Conservation (phyloP, 2,888 invertebrate genomes). For the Drosophila tripunctata region DNA sequence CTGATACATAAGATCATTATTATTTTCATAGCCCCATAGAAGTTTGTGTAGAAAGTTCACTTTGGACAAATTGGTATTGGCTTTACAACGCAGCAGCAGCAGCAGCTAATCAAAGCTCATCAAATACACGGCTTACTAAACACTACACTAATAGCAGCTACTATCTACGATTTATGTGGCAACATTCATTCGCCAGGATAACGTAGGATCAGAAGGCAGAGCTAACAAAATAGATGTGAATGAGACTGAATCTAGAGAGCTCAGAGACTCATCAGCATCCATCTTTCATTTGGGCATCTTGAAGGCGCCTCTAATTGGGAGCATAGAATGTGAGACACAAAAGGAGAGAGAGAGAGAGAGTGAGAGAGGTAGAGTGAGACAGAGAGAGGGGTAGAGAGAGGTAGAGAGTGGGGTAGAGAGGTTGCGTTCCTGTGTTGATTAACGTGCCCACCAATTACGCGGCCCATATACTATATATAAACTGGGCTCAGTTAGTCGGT, state of each 20-base stretch:
- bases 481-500: constrained; percentile 15
- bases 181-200: constrained; percentile 12
- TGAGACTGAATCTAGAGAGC: not conserved
- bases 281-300: constrained; percentile 57
- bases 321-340: not conserved
- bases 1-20: not conserved
- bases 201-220: constrained; percentile 37
- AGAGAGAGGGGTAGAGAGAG: not conserved
- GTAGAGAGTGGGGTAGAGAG: not conserved
- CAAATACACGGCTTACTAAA: constrained; percentile 60
- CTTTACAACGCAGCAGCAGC: constrained; percentile 27
- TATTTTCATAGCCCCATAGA: not conserved
- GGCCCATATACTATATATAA: constrained; percentile 76
- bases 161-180: constrained; percentile 53
- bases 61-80: constrained; percentile 49
- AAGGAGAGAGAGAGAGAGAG: not conserved
- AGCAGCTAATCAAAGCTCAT: constrained; percentile 68
- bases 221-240: not conserved
- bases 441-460: constrained; percentile 79
- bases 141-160: constrained; percentile 61
- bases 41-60: constrained; percentile 23
- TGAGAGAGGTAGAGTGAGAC: not conserved
- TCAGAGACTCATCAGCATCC: constrained; percentile 66
- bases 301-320: constrained; percentile 69
- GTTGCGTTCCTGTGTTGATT: constrained; percentile 59